These are phyloP conservation scores for Antheraea mylitta DNA, from an alignment of 1,140 invertebrate genomes.

Conservation along the genomic window DNA sequence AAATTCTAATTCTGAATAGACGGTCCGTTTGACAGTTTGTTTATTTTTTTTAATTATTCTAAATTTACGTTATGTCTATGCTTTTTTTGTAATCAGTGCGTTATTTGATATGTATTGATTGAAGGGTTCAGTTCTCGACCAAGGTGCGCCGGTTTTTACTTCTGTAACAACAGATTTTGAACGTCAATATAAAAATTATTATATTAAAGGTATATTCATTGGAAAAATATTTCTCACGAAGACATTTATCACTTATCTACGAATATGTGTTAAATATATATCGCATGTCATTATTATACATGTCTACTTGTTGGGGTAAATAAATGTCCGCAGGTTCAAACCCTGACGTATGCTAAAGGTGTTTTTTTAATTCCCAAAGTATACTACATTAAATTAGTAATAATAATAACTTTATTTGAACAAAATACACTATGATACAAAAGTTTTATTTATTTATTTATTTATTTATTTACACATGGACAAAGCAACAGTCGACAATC, in stretches of 20 bases:
- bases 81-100: slow-evolving; percentile 49
- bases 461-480: no score
- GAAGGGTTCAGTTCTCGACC: slow-evolving; percentile 39
- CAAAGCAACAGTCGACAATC: no score
- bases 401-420: no score
- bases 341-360: no score
- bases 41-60: not conserved
- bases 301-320: no score
- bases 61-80: not conserved
- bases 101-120: slow-evolving; percentile 70
- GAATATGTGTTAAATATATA: no score
- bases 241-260: not conserved
- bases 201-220: not conserved
- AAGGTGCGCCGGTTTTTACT: slow-evolving; percentile 50
- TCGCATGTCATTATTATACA: no score
- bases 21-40: not conserved
- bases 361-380: no score
- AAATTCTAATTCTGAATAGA: not conserved
- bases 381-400: no score
- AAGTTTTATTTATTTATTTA: no score
- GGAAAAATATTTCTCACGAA: not conserved
- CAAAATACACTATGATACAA: no score
- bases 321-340: no score
- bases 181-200: not conserved
- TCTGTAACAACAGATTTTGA: slow-evolving; percentile 51